A percentile compares a stretch with the other conserved stretches of the same genome.
These are phyloP conservation scores for Actinemys pallida DNA, from an alignment of 2,113 vertebrate genomes.

Conservation along the genomic window DNA sequence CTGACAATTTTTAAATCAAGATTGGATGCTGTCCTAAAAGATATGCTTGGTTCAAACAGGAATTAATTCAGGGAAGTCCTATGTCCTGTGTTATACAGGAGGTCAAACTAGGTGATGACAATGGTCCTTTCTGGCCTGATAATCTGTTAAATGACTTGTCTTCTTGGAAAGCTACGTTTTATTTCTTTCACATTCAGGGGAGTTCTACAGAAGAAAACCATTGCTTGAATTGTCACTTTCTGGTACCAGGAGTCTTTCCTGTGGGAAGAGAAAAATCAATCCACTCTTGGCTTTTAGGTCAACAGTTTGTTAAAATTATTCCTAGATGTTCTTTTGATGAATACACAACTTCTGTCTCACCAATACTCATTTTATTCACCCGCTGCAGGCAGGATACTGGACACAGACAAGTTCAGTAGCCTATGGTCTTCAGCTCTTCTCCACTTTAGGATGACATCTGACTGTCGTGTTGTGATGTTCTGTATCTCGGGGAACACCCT, in stretches of 20 bases:
- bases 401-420: not conserved
- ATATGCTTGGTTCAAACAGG: not conserved
- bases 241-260: not conserved
- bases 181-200: not conserved
- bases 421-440: not conserved
- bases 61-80: not conserved
- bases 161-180: slow-evolving; percentile 23
- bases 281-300: not conserved
- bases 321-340: not conserved
- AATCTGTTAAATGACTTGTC: not conserved
- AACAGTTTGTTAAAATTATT: not conserved
- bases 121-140: not conserved
- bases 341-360: not conserved
- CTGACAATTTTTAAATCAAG: not conserved
- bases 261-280: not conserved
- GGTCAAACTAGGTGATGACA: not conserved
- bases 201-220: not conserved
- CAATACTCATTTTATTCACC: not conserved
- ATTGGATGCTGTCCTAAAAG: not conserved
- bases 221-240: not conserved
- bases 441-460: not conserved
- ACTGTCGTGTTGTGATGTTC: not conserved
- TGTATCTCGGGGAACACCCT: too few species aligned
- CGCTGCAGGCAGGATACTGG: not conserved
- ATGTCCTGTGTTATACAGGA: not conserved